phyloP scores from a whole-genome alignment of 2,888 invertebrate genomes.

The Tipula lateralis region DNA sequence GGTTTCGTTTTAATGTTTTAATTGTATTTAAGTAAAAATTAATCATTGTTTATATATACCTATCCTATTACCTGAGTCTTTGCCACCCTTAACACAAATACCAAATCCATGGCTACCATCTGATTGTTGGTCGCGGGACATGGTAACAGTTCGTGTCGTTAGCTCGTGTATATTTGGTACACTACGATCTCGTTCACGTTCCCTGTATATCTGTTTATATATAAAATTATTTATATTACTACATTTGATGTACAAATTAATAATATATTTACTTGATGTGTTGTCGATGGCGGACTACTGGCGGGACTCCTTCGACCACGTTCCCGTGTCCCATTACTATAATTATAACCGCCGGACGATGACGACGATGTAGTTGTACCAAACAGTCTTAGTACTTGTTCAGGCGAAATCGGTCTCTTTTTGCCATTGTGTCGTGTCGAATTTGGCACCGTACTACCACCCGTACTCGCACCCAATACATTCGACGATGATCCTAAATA shows the following conservation, averaged over 20 bases:
- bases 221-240: neutral
- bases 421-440: conserved; percentile 56
- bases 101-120: conserved; percentile 81
- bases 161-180: conserved; percentile 68
- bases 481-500: conserved; percentile 64
- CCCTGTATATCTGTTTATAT: conserved; percentile 53
- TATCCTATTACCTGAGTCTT: conserved; percentile 66
- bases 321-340: conserved; percentile 48
- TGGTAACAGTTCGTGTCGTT: conserved; percentile 76
- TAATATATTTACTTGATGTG: conserved; percentile 59
- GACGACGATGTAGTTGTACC: conserved; percentile 54
- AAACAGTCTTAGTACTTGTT: conserved; percentile 68
- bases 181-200: conserved; percentile 54
- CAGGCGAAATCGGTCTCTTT: conserved; percentile 78
- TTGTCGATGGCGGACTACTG: conserved; percentile 73
- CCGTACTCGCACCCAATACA: conserved; percentile 33
- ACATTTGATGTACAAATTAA: too few relatives aligned
- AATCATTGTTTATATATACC: neutral
- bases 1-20: neutral
- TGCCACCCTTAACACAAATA: conserved; percentile 86
- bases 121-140: conserved; percentile 73
- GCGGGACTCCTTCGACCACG: conserved; percentile 58
- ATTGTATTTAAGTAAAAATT: neutral
- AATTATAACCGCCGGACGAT: conserved; percentile 51
- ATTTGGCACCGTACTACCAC: conserved; percentile 42